A percentile compares a stretch with the other conserved stretches of the same genome.
phyloP scores from a whole-genome alignment of 2,113 vertebrate species.

The Chloropsis cyanopogon region DNA sequence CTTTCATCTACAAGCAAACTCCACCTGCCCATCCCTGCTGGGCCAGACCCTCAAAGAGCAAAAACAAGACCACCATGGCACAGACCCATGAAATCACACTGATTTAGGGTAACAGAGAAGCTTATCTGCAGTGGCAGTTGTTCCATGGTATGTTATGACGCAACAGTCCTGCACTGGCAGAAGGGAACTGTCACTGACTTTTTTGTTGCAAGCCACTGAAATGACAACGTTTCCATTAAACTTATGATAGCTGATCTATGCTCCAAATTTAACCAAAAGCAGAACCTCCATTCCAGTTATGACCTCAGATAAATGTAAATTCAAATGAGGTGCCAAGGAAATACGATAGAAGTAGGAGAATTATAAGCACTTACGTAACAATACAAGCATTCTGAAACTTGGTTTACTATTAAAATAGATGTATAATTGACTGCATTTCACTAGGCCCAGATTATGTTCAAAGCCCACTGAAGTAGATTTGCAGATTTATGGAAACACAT shows the following conservation, averaged over 20 bases:
- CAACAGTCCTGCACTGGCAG: neutral
- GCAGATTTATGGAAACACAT: conserved; percentile 47
- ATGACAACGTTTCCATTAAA: conserved; percentile 34
- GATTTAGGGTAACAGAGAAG: neutral
- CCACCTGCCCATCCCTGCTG: neutral
- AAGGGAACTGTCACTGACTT: neutral
- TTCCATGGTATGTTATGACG: neutral
- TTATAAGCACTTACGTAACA: conserved; percentile 69
- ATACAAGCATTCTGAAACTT: conserved; percentile 63
- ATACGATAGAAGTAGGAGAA: conserved; percentile 67
- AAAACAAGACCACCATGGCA: neutral
- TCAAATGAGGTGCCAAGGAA: conserved; percentile 71
- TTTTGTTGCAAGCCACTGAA: conserved; percentile 5
- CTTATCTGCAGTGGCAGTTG: neutral
- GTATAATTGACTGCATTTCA: conserved; percentile 51
- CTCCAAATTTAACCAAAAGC: conserved; percentile 53
- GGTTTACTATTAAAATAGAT: conserved; percentile 64
- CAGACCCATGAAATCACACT: neutral
- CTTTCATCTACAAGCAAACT: neutral
- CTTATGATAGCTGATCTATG: conserved; percentile 3
- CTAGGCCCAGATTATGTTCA: conserved; percentile 58
- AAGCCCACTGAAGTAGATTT: conserved; percentile 47
- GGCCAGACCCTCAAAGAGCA: neutral
- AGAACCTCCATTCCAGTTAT: conserved; percentile 50
- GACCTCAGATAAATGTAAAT: conserved; percentile 66